Evolutionary conservation across 2,797 vertebrate genomes (phyloP), one percentile per base, ranked within the genome.

Genomic region (Thalassophryne amazonica): DNA sequence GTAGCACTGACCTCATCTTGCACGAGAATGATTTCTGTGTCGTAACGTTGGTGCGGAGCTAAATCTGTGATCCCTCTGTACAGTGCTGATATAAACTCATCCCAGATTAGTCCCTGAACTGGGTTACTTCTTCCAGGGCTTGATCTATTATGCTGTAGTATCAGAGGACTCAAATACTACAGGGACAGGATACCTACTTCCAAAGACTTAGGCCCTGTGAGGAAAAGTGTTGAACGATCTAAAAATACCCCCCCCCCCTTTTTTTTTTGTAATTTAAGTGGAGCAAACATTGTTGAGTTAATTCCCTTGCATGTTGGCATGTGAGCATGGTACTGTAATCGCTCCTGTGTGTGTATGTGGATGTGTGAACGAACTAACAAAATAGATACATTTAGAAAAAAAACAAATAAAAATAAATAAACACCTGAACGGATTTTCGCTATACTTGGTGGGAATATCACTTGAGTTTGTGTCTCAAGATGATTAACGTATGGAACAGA

Each of bases 91-190:
- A 59, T 75, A 77, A 78, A 57, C 49, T 69, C 58, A 73, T 76
- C 85, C 83, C 74, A 88, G 80, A 87, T 87, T 81, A 75, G 72
- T 45, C 69, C 59, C 23, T 75, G 45, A 90, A 92, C 51, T 76
- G 65, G 87, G 88, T 89, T 88, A 89, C 65, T 69, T 73, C 75
- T 83, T 82, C 66, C 62, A 56, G 78, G 64, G 49, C 57, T 32
- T 68, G 64, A 62, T 69, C 62, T 63, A 70, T 59, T 79, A 72
- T 34, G 16, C 31, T 41, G 14, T 29, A 58, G 41, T 69, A 72
- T 60, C 60, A 70, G 42, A 47, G 53, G 60, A 61, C 53, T 33
- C 14, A 28, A 39, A 51, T 19, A 30, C 76, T 64, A 61, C 29
- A 17, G 80, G 63, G 78, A 78, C 39, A 46, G 43, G 15, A 3